These are phyloP conservation scores for Drosophila subquinaria DNA, from an alignment of 2,888 invertebrate genomes.

Conservation along the genomic window DNA sequence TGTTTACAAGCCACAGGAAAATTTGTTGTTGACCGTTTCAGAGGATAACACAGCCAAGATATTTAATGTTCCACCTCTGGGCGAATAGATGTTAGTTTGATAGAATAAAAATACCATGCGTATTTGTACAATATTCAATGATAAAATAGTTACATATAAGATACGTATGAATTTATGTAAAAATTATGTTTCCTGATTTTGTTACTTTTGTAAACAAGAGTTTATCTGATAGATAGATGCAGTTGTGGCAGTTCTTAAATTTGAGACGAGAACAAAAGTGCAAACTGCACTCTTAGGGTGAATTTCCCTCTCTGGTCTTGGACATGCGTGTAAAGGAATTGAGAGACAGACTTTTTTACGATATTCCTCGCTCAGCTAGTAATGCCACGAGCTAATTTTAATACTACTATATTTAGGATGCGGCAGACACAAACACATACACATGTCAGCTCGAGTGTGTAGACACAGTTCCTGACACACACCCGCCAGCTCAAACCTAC, in stretches of 20 bases:
- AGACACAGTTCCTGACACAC: constrained; percentile 41
- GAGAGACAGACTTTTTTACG: constrained; percentile 15
- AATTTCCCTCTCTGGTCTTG: constrained; percentile 20
- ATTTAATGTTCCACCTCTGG: constrained; percentile 86
- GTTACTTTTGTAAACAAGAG: background rate
- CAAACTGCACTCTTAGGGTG: constrained; percentile 37
- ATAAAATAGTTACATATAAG: constrained; percentile 6
- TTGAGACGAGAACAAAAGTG: constrained; percentile 14
- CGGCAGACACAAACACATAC: constrained; percentile 1
- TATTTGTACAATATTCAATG: constrained; percentile 14
- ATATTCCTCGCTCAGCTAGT: constrained; percentile 12
- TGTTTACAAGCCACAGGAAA: constrained; percentile 88
- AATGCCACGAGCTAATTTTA: constrained; percentile 12
- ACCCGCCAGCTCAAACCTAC: constrained; percentile 26
- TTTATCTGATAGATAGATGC: background rate
- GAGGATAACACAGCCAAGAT: constrained; percentile 92
- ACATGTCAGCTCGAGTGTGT: background rate
- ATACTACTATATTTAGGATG: constrained; percentile 6
- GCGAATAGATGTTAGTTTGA: constrained; percentile 60
- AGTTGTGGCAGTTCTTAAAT: background rate
- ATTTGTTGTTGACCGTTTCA: constrained; percentile 89
- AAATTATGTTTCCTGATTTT: background rate
- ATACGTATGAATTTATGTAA: constrained; percentile 4
- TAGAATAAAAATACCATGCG: constrained; percentile 12
- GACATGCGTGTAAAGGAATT: constrained; percentile 48